phyloP scores from a whole-genome alignment of 2,113 vertebrate species.

The Nerophis lumbriciformis region DNA sequence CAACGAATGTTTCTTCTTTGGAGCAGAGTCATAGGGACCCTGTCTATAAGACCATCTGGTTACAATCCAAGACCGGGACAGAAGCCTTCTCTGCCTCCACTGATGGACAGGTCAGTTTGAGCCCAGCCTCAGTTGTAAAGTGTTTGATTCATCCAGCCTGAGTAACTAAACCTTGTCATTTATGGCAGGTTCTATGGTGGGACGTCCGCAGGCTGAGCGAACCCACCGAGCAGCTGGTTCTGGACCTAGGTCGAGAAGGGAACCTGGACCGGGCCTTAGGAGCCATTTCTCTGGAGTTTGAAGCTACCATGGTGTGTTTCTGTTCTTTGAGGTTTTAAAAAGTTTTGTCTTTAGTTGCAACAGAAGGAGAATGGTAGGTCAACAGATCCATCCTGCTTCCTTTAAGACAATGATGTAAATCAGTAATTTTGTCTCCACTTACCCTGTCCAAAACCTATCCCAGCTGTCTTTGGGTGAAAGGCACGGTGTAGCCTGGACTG shows the following conservation, averaged over 20 bases:
- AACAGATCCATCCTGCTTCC: too few relatives aligned
- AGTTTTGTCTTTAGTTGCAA: neutral
- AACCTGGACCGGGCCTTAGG: constrained; percentile 78
- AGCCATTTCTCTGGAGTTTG: constrained; percentile 83
- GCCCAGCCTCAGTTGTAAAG: neutral
- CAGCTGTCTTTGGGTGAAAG: too few relatives aligned
- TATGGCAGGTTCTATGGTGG: constrained; percentile 89
- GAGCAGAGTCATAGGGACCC: constrained; percentile 90
- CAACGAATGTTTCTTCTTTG: constrained; percentile 78
- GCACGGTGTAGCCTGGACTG: too few relatives aligned
- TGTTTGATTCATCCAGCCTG: neutral
- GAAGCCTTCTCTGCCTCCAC: constrained; percentile 84
- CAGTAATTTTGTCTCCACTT: too few relatives aligned
- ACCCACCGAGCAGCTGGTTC: constrained; percentile 80
- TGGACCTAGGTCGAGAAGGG: constrained; percentile 80
- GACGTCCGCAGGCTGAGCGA: constrained; percentile 83
- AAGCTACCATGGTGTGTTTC: constrained; percentile 81
- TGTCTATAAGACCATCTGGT: constrained; percentile 85
- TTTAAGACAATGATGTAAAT: too few relatives aligned
- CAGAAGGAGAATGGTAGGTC: too few relatives aligned
- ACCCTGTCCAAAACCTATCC: too few relatives aligned
- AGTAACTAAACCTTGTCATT: neutral
- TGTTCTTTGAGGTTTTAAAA: neutral
- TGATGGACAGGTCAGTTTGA: constrained; percentile 60
- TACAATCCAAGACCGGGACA: constrained; percentile 90